Conservation (phyloP, 2,797 vertebrate species). For the Typhlichthys eigenmanni region DNA sequence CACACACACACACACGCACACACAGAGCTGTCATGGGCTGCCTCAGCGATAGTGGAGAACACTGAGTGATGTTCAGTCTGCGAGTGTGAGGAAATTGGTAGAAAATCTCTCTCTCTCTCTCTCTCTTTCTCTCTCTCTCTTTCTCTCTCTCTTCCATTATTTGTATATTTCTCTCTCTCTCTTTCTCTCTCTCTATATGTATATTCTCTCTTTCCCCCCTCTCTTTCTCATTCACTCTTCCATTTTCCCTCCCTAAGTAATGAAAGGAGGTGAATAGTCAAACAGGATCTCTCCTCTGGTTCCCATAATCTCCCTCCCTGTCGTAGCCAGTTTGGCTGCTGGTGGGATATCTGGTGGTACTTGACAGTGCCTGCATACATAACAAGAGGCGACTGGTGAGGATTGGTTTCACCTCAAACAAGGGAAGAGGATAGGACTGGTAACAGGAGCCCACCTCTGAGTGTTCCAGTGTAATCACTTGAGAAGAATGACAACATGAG, state of each 20-base stretch:
- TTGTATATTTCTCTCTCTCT: no score
- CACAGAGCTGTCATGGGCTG: no score
- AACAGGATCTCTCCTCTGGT: slow-evolving; percentile 15
- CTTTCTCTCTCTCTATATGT: not conserved
- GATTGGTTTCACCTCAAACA: slow-evolving; percentile 39
- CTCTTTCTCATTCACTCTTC: not conserved
- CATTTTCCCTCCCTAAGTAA: slow-evolving; percentile 14
- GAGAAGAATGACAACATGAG: no score
- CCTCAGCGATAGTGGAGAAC: no score
- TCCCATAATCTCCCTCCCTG: slow-evolving; percentile 24
- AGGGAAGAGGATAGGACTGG: slow-evolving; percentile 25
- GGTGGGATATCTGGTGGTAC: slow-evolving; percentile 22
- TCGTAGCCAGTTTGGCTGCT: slow-evolving; percentile 19
- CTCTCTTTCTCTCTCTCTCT: no score
- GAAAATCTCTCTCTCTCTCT: no score
- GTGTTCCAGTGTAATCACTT: no score
- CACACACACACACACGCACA: no score
- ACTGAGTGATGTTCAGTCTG: no score
- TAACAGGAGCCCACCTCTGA: slow-evolving; percentile 25
- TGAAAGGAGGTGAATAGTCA: slow-evolving; percentile 18
- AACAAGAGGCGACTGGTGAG: slow-evolving; percentile 29
- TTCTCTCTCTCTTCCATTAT: no score
- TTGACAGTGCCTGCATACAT: slow-evolving; percentile 38
- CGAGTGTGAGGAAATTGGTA: no score
- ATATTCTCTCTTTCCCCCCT: not conserved